Evolutionary conservation across 2,888 invertebrate species (phyloP).

Genomic region (Pantelozetes paolii): DNA sequence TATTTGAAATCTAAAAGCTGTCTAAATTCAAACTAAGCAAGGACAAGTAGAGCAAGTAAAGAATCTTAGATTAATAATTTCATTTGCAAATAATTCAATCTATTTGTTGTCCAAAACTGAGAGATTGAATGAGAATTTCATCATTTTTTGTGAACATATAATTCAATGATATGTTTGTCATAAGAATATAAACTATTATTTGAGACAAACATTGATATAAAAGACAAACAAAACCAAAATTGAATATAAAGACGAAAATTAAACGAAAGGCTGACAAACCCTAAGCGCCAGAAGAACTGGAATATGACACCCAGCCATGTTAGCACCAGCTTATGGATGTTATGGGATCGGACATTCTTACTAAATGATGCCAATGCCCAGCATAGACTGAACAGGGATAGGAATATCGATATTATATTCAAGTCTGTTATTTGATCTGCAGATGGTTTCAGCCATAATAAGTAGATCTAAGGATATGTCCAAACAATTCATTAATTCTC

Average conservation of each 20-base stretch:
- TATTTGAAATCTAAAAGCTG: too few species aligned
- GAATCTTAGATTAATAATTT: too few species aligned
- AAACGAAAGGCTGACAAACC: conserved; percentile 52
- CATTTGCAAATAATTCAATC: too few species aligned
- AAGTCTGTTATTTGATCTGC: conserved; percentile 65
- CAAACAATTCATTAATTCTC: background rate
- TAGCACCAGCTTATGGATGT: conserved; percentile 74
- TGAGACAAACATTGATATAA: background rate
- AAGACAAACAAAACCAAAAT: background rate
- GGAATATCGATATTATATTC: conserved; percentile 71
- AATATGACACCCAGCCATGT: conserved; percentile 78
- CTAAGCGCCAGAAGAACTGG: conserved; percentile 73
- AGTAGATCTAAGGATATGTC: conserved; percentile 62
- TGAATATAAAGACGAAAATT: background rate
- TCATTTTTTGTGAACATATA: too few species aligned
- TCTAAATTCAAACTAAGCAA: too few species aligned
- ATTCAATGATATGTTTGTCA: background rate
- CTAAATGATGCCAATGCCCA: conserved; percentile 88
- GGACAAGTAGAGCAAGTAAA: too few species aligned
- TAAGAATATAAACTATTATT: background rate
- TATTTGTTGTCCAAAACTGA: too few species aligned
- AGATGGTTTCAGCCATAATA: conserved; percentile 59
- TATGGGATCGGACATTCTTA: conserved; percentile 75
- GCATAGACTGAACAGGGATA: conserved; percentile 78
- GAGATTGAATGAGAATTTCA: too few species aligned